Base-by-base conservation (phyloP, 1,140 invertebrate species). In the Trissolcus basalis region DNA sequence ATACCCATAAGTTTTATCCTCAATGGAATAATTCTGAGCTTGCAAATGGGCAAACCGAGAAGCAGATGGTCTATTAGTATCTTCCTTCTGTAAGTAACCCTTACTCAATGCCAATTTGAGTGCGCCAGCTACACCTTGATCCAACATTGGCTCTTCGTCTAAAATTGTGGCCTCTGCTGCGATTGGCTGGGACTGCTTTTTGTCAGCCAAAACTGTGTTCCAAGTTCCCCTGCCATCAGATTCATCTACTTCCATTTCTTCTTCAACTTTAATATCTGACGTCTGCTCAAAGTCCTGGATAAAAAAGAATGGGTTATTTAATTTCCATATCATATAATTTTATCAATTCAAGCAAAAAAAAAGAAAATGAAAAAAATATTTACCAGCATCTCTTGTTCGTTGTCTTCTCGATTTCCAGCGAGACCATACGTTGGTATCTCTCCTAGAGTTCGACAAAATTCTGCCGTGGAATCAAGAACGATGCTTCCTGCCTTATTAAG, bases 61-160 rank as follows among this genome's bases (percentile, higher is more conserved):
- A 61, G 92, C 93, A 4, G 92, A 92, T 0, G 92, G 92, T 45
- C 91, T 87, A 82, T 94, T 93, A 10, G 89, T 90, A 41, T 94
- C 92, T 80, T 95, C 94, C 81, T 94, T 93, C 83, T 97, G 95
- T 8, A 99, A 89, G 86, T 98, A 98, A 11, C 96, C 98, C 91
- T 99, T 99, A 78, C 96, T 98, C 82, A 95, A 91, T 7, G 98
- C 98, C 39, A 99, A 87, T 81, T 94, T 93, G 43, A 99, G 89
- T 4, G 98, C 98, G 68, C 96, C 96, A 53, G 93, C 97, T 14
- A 99, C 92, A 44, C 98, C 98, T 32, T 93, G 91, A 49, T 94
- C 96, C n/a, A 98, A 92, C 82, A 97, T 94, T 0, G 97, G 97
- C 89, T 99, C 98, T 77, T 97, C 96, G 81, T 97, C 97, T 53